phyloP scores from a whole-genome alignment of 2,113 vertebrate genomes.

The Labeo rohita region DNA sequence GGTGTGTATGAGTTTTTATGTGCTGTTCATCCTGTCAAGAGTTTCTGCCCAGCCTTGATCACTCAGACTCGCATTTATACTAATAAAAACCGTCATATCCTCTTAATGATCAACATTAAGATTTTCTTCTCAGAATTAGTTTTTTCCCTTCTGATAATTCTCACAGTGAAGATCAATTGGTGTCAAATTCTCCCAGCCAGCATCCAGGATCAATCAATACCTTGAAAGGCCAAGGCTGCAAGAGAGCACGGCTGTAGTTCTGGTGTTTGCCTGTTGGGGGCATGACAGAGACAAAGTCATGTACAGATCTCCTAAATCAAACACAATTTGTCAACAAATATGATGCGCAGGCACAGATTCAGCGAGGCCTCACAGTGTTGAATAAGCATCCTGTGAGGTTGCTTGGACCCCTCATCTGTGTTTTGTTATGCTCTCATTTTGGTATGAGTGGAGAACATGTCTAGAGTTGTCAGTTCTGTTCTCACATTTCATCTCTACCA shows the following conservation, averaged over 20 bases:
- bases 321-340: background rate
- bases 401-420: slow-evolving; percentile 8
- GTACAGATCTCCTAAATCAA: background rate
- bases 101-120: background rate
- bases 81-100: background rate
- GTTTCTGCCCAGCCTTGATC: background rate
- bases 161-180: background rate
- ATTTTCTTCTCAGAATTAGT: background rate
- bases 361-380: background rate
- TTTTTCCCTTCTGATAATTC: background rate
- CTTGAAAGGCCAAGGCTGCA: slow-evolving; percentile 10
- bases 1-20: background rate
- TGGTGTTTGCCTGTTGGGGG: slow-evolving; percentile 30
- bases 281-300: slow-evolving; percentile 7
- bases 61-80: background rate
- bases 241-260: slow-evolving; percentile 5
- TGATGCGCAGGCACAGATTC: slow-evolving; percentile 1
- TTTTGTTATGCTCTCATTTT: background rate
- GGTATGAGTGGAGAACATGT: background rate
- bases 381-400: slow-evolving; percentile 21
- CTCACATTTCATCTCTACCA: slow-evolving; percentile 8
- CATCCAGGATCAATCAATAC: background rate
- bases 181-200: background rate
- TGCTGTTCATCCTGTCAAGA: too few relatives aligned
- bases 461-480: background rate